A percentile compares a stretch with the other conserved stretches of the same genome.
These are phyloP conservation scores for Cecidostiba fungosa DNA, from an alignment of 2,888 invertebrate species.

Conservation along the genomic window DNA sequence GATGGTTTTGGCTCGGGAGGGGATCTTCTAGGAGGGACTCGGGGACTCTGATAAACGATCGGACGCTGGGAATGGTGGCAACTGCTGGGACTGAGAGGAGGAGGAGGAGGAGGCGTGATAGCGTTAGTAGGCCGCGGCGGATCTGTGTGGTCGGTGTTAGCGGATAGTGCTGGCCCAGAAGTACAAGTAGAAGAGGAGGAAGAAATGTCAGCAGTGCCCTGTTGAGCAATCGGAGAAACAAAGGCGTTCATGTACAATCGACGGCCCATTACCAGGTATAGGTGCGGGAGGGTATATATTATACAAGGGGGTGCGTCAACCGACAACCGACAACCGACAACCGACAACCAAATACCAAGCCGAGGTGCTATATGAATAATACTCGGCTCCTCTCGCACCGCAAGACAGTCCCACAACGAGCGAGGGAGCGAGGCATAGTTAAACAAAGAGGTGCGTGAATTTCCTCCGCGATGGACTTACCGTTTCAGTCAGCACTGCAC, in stretches of 20 bases:
- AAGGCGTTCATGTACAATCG: constrained; percentile 58
- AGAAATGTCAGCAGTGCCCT: constrained; percentile 78
- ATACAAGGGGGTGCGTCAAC: constrained; percentile 14
- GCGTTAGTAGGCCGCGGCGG: constrained; percentile 54
- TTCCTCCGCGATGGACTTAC: constrained; percentile 68
- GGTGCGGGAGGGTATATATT: constrained; percentile 19
- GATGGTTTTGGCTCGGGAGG: constrained; percentile 69
- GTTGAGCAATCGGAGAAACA: constrained; percentile 73
- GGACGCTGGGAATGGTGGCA: constrained; percentile 73
- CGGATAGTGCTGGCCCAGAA: constrained; percentile 69
- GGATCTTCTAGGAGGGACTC: constrained; percentile 73
- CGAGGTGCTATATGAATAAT: no score
- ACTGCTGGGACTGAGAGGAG: constrained; percentile 66
- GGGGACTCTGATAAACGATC: constrained; percentile 76
- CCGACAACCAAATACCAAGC: constrained; percentile 39
- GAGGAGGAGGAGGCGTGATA: constrained; percentile 63
- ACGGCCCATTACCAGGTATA: constrained; percentile 70
- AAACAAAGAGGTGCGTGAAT: background rate
- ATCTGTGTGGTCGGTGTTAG: constrained; percentile 51
- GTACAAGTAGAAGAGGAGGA: constrained; percentile 63
- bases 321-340: no score
- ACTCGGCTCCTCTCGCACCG: constrained; percentile 26
- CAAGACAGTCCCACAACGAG: background rate
- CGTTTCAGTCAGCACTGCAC: constrained; percentile 74
- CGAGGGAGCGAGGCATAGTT: no score